Evolutionary conservation across 2,113 vertebrate genomes (phyloP).

Genomic region (Cairina moschata): DNA sequence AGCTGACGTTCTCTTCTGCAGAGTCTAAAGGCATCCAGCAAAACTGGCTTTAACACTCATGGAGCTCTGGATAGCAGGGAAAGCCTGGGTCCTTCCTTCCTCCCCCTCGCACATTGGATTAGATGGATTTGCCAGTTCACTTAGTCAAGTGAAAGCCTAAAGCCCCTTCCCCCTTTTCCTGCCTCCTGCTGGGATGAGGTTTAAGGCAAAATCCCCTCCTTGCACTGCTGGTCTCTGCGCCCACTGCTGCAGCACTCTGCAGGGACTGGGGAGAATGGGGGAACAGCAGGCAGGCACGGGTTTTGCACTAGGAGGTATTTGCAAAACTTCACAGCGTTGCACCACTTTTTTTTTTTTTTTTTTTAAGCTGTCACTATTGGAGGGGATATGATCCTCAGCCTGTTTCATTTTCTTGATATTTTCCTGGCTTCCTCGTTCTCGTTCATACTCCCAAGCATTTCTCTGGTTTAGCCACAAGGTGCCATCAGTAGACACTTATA

Average conservation of each 20-base stretch:
- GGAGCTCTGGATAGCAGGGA: background rate
- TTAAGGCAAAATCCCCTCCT: background rate
- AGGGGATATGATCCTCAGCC: background rate
- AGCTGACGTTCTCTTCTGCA: background rate
- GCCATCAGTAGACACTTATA: slow-evolving; percentile 64
- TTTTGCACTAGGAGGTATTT: background rate
- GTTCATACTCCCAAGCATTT: slow-evolving; percentile 33
- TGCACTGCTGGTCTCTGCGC: fast-evolving
- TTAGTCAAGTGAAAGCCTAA: background rate
- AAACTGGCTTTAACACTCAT: background rate
- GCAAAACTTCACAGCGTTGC: background rate
- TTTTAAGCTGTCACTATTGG: background rate
- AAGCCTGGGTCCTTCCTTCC: background rate
- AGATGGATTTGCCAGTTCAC: background rate
- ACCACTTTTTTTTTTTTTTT: background rate
- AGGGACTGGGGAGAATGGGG: fast-evolving
- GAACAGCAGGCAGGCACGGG: background rate
- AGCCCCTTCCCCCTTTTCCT: background rate
- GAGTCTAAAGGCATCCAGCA: background rate
- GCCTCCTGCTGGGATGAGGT: background rate
- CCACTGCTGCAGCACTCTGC: background rate
- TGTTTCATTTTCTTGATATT: background rate
- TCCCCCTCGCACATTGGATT: background rate
- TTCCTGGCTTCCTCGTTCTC: background rate
- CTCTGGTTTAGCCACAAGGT: slow-evolving; percentile 70